These are phyloP conservation scores for Champsocephalus gunnari DNA, from an alignment of 2,797 vertebrate species.

Conservation along the genomic window DNA sequence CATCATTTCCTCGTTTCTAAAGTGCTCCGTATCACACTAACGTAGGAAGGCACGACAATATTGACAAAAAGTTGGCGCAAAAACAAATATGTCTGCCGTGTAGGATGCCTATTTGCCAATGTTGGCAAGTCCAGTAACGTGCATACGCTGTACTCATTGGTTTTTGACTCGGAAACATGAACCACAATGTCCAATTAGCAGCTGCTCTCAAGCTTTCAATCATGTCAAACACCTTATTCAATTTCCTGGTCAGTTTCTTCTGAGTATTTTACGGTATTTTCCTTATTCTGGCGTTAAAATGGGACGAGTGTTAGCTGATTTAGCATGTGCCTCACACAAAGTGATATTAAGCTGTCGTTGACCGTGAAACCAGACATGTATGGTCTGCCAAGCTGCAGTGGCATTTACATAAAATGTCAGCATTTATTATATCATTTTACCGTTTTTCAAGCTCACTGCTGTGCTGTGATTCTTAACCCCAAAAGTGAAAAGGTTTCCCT, in stretches of 20 bases:
- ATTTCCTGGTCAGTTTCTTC: not conserved
- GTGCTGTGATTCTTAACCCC: not conserved
- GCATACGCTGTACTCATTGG: too few species aligned
- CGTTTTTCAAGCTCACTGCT: not conserved
- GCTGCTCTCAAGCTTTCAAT: too few species aligned
- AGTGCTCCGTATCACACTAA: not conserved
- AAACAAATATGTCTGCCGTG: too few species aligned
- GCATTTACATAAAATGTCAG: conserved; percentile 55
- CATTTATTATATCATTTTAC: conserved; percentile 21
- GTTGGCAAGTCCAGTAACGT: too few species aligned
- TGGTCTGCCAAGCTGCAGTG: conserved; percentile 35
- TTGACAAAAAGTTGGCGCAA: not conserved
- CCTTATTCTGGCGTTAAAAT: not conserved
- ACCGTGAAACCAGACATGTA: conserved; percentile 8
- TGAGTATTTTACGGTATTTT: not conserved
- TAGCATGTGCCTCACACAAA: not conserved
- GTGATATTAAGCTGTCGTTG: conserved; percentile 10
- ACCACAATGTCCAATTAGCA: not conserved
- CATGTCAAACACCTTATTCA: too few species aligned
- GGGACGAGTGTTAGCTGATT: conserved; percentile 4
- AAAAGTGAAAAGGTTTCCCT: conserved; percentile 32
- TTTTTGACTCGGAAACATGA: not conserved
- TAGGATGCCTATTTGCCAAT: too few species aligned
- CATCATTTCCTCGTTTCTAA: not conserved
- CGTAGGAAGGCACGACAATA: too few species aligned